A percentile compares a stretch with the other conserved stretches of the same genome.
phyloP scores from a whole-genome alignment of 2,888 invertebrate genomes.

The Cataglyphis altisquamis region DNA sequence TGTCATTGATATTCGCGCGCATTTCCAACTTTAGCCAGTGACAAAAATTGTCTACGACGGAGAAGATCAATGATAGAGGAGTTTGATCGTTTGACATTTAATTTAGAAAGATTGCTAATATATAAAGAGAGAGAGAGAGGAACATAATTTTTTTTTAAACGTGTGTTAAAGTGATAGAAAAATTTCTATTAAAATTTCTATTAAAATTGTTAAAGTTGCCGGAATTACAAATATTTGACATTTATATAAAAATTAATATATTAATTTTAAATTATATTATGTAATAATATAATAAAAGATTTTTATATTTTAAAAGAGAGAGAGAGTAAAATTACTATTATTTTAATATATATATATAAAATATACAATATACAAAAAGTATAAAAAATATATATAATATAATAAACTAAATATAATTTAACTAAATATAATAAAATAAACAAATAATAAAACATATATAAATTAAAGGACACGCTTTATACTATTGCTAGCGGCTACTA shows the following conservation, averaged over 20 bases:
- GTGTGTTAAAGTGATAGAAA: too few relatives aligned
- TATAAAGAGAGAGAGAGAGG: neutral
- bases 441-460: neutral
- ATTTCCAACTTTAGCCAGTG: slow-evolving; percentile 40
- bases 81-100: neutral
- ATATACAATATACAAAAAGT: neutral
- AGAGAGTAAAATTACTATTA: too few relatives aligned
- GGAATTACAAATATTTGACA: too few relatives aligned
- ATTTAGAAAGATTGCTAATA: neutral
- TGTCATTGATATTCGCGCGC: slow-evolving; percentile 47
- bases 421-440: too few relatives aligned
- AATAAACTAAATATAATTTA: too few relatives aligned
- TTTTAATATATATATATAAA: neutral
- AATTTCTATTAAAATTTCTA: too few relatives aligned
- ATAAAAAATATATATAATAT: neutral
- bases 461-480: neutral
- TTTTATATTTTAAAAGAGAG: too few relatives aligned
- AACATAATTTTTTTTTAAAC: too few relatives aligned
- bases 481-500: neutral
- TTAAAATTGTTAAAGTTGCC: neutral
- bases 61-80: neutral
- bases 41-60: neutral
- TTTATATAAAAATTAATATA: neutral
- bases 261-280: slow-evolving; percentile 10
- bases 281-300: neutral